Conservation (phyloP, 2,888 invertebrate genomes). For the Automeris io region DNA sequence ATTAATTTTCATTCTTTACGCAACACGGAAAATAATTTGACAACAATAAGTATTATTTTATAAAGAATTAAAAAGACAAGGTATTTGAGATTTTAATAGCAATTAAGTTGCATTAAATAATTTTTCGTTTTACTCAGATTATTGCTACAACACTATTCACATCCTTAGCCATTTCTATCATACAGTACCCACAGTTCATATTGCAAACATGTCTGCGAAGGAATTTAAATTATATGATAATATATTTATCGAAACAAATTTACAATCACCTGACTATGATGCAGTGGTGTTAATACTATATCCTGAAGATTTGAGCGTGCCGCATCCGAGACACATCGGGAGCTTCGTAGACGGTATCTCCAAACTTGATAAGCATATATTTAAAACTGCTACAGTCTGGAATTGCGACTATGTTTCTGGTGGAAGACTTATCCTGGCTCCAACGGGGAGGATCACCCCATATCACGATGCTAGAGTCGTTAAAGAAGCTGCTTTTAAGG, state of each 20-base stretch:
- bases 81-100: no score
- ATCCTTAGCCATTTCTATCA: no score
- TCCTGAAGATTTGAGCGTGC: constrained; percentile 62
- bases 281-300: constrained; percentile 78
- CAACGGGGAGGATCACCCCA: constrained; percentile 85
- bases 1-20: no score
- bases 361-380: constrained; percentile 52
- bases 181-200: neutral
- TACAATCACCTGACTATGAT: constrained; percentile 75
- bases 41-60: no score
- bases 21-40: no score
- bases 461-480: constrained; percentile 63
- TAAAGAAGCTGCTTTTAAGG: constrained; percentile 85
- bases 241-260: constrained; percentile 60
- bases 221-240: constrained; percentile 58
- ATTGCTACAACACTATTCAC: no score
- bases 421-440: constrained; percentile 82
- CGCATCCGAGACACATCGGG: constrained; percentile 54
- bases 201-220: constrained; percentile 9
- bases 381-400: constrained; percentile 76
- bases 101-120: no score
- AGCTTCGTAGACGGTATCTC: constrained; percentile 47
- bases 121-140: no score
- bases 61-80: no score
- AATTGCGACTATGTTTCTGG: constrained; percentile 79